Base-by-base conservation (phyloP, 2,797 vertebrate species). In the Coendou prehensilis region DNA sequence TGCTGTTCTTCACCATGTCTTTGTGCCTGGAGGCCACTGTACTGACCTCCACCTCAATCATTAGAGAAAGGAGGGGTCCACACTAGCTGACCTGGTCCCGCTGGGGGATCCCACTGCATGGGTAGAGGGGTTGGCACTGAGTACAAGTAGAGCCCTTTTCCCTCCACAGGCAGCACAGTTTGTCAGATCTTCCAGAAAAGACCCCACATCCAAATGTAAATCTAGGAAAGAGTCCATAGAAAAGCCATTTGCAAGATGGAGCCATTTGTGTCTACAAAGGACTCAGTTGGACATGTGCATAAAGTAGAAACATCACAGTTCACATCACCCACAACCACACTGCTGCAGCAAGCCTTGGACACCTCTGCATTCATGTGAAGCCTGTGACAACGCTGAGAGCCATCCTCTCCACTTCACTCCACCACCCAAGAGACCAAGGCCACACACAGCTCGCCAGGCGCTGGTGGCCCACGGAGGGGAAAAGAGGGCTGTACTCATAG, bases 261-360 rank as follows among this genome's bases (percentile, higher is more conserved):
- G 17, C n/a, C 41, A n/a, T 41, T 41, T 41, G 37, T 41, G 37
- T 41, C 37, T 33, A 23, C 20, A 67, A 56, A 75, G 5, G 61
- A 73, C 9, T 61, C 17, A 23, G 3, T 5, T 6, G 54, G 45
- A 75, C 45, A 15, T 1, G 56, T 11, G 4, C 20, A 28, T 30
- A 26, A 15, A 10, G 13, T 26, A 76, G 73, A 56, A 5, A 6
- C 28, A 6, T 26, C n/a, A 0, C 30, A 22, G 9, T 63, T 83
- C 47, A 1, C 2, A 33, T 8, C 28, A 9, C 5, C 61, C 47
- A 11, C 52, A 6, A 4, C 4, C 9, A 33, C 15, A 1, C 2
- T 9, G 52, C 1, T 11, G 28, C 1, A 9, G 47, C 4, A 5
- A 41, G 10, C 23, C 84, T 7, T 6, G 63, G 87, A 50, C 76